These are phyloP conservation scores for Apolygus lucorum DNA, from an alignment of 1,140 invertebrate genomes.

Conservation along the genomic window DNA sequence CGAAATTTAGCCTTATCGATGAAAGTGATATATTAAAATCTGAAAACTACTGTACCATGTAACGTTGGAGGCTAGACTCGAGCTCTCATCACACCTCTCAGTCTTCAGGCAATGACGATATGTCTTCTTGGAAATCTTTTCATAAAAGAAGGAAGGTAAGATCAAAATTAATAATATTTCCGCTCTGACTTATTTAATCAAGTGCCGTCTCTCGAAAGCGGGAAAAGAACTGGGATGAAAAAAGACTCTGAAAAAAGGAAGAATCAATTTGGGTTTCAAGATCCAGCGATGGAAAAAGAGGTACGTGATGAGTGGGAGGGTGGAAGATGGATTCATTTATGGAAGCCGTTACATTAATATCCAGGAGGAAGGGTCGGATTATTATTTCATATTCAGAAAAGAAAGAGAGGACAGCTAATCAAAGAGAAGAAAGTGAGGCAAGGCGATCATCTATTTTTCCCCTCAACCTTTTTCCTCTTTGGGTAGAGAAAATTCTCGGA, in stretches of 20 bases:
- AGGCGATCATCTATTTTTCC: constrained; percentile 3
- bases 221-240: background rate
- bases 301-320: background rate
- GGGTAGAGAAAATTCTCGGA: background rate
- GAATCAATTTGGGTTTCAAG: constrained; percentile 1
- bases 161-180: background rate
- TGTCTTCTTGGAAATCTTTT: too few species aligned
- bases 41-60: too few species aligned
- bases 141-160: background rate
- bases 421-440: background rate
- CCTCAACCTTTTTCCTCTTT: background rate
- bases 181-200: constrained; percentile 9
- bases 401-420: constrained; percentile 11
- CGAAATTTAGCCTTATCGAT: too few species aligned
- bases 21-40: too few species aligned
- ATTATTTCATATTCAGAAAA: constrained; percentile 14
- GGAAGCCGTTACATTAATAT: constrained; percentile 10
- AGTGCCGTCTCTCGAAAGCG: background rate
- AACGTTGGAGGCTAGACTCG: too few species aligned
- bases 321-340: constrained; percentile 2
- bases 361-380: background rate
- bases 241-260: background rate
- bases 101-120: too few species aligned
- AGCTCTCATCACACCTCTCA: too few species aligned
- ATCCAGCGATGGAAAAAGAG: background rate